phyloP scores from a whole-genome alignment of 2,888 invertebrate species.

The Amitus sp. region DNA sequence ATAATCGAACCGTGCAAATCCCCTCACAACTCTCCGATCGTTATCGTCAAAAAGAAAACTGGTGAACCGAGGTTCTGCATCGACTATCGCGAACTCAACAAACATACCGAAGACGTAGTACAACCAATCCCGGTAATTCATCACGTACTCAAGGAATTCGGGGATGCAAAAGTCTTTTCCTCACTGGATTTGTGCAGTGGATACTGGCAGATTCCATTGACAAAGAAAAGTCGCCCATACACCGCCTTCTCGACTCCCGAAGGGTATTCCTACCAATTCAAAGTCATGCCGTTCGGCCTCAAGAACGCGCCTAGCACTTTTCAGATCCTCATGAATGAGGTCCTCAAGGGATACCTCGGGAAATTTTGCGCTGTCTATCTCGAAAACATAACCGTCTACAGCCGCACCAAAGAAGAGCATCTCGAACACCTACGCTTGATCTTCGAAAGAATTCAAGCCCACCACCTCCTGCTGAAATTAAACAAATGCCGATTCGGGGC shows the following conservation, averaged over 20 bases:
- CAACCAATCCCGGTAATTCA: slow-evolving; percentile 42
- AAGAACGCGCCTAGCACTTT: slow-evolving; percentile 40
- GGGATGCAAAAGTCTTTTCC: slow-evolving; percentile 43
- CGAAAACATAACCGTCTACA: slow-evolving; percentile 49
- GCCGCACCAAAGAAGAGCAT: slow-evolving; percentile 34
- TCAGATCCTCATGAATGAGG: slow-evolving; percentile 28
- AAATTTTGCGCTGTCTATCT: slow-evolving; percentile 43
- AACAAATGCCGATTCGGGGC: slow-evolving; percentile 14
- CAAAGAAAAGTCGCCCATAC: slow-evolving; percentile 16
- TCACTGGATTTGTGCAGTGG: slow-evolving; percentile 47
- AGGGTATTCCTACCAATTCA: slow-evolving; percentile 47
- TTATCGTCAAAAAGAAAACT: slow-evolving; percentile 31
- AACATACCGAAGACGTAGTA: slow-evolving; percentile 25
- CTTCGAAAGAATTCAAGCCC: slow-evolving; percentile 31
- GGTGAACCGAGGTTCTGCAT: slow-evolving; percentile 31
- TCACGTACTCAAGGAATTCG: slow-evolving; percentile 42
- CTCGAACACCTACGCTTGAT: slow-evolving; percentile 34
- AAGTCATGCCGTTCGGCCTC: slow-evolving; percentile 48
- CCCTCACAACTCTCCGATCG: slow-evolving; percentile 36
- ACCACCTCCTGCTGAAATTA: background rate
- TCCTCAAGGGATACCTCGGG: slow-evolving; percentile 36
- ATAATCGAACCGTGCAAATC: slow-evolving; percentile 35
- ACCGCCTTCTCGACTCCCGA: slow-evolving; percentile 49
- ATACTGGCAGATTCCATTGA: slow-evolving; percentile 52
- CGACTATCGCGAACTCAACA: slow-evolving; percentile 43